These are phyloP conservation scores for Novumbra hubbsi DNA, from an alignment of 2,797 vertebrate genomes.

Conservation along the genomic window DNA sequence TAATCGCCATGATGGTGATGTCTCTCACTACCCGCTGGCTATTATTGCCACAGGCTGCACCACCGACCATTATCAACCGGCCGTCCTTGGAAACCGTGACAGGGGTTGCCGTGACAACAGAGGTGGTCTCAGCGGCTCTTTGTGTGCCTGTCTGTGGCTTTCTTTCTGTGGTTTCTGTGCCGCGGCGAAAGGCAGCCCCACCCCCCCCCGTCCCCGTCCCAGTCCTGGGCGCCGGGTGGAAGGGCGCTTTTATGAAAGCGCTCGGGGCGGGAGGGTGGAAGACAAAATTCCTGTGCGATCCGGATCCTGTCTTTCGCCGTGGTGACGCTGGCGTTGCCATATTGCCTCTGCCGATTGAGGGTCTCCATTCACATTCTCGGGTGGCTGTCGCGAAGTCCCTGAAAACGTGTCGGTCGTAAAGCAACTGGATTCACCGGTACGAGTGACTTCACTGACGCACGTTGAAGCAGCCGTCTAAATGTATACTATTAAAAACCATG, in stretches of 20 bases:
- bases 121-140: conserved; percentile 43
- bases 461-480: neutral
- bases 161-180: neutral
- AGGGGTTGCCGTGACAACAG: conserved; percentile 62
- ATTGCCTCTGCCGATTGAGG: neutral
- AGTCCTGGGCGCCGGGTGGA: neutral
- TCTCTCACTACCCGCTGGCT: conserved; percentile 43
- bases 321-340: too few species aligned
- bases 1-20: conserved; percentile 59
- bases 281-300: neutral
- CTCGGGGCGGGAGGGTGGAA: neutral
- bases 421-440: neutral
- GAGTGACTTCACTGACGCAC: neutral
- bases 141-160: neutral
- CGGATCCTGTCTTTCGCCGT: neutral
- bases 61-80: neutral
- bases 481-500: neutral
- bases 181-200: neutral
- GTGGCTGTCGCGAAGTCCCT: neutral
- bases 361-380: neutral
- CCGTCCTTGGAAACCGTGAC: conserved; percentile 7
- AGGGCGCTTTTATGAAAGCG: neutral
- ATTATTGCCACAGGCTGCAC: conserved; percentile 35
- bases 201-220: neutral
- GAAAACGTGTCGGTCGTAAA: neutral